Percentiles rank a stretch among this genome's conserved stretches.
phyloP scores from a whole-genome alignment of 2,888 invertebrate species.

The Melipona beecheii region DNA sequence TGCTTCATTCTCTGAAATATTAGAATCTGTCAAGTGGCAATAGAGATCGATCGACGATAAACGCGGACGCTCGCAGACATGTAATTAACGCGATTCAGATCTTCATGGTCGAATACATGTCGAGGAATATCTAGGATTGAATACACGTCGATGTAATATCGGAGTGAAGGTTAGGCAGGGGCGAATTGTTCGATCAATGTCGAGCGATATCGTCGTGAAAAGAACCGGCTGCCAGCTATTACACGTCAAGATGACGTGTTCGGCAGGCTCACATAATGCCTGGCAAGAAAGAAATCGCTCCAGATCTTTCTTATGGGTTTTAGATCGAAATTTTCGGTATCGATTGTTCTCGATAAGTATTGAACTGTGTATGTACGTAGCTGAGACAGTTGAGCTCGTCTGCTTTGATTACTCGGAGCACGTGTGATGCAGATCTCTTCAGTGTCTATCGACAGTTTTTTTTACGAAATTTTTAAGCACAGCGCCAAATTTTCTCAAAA shows the following conservation, averaged over 20 bases:
- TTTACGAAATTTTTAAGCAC: not conserved
- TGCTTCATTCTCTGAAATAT: not conserved
- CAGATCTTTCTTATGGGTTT: constrained; percentile 9
- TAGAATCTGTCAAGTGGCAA: no score
- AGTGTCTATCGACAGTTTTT: no score
- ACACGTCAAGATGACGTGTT: constrained; percentile 35
- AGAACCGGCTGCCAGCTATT: constrained; percentile 49
- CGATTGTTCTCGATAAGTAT: no score
- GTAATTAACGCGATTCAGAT: not conserved
- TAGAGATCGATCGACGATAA: not conserved
- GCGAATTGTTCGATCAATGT: constrained; percentile 33
- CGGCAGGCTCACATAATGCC: constrained; percentile 37
- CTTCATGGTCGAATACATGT: not conserved
- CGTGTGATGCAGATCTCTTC: not conserved
- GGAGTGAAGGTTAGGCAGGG: not conserved
- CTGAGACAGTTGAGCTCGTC: not conserved
- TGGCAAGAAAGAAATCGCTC: constrained; percentile 17
- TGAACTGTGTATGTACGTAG: not conserved
- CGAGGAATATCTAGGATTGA: constrained; percentile 14
- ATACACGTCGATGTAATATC: constrained; percentile 7
- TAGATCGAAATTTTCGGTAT: not conserved
- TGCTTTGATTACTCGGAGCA: not conserved
- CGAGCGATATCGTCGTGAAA: constrained; percentile 32
- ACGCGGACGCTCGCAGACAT: not conserved
- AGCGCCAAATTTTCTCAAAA: not conserved